These are phyloP conservation scores for Drosophila ironensis DNA, from an alignment of 1,140 invertebrate species.

Conservation along the genomic window DNA sequence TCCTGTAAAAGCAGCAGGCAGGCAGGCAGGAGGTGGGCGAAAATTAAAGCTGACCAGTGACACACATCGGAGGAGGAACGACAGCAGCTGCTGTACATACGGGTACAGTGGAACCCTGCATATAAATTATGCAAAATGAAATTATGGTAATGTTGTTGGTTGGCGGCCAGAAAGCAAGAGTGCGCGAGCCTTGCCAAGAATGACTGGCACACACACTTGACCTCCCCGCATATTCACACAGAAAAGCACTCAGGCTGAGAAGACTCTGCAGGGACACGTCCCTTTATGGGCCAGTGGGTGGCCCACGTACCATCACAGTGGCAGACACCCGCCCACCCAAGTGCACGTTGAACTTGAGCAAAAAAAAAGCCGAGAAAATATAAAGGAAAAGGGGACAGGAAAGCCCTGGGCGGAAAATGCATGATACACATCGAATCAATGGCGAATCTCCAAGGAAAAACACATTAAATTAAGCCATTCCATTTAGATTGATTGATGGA, in stretches of 20 bases:
- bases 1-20: conserved; percentile 7
- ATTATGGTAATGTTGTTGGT: conserved; percentile 52
- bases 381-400: conserved; percentile 3
- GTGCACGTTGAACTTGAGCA: conserved; percentile 72
- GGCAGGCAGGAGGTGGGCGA: conserved; percentile 1
- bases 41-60: conserved; percentile 37
- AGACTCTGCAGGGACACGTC: conserved; percentile 25
- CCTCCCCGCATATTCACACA: conserved; percentile 12
- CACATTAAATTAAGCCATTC: neutral
- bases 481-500: neutral
- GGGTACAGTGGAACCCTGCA: neutral
- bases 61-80: conserved; percentile 16
- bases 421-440: conserved; percentile 12
- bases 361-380: too few relatives aligned
- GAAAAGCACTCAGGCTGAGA: conserved; percentile 32
- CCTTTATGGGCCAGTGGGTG: conserved; percentile 54
- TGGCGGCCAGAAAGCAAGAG: conserved; percentile 38
- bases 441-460: neutral
- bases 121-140: conserved; percentile 47
- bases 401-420: neutral
- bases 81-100: neutral
- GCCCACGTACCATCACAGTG: conserved; percentile 13
- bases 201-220: conserved; percentile 26
- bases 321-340: conserved; percentile 17
- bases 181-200: conserved; percentile 26